These are phyloP conservation scores for Dryococelus australis DNA, from an alignment of 2,888 invertebrate genomes.

Conservation along the genomic window DNA sequence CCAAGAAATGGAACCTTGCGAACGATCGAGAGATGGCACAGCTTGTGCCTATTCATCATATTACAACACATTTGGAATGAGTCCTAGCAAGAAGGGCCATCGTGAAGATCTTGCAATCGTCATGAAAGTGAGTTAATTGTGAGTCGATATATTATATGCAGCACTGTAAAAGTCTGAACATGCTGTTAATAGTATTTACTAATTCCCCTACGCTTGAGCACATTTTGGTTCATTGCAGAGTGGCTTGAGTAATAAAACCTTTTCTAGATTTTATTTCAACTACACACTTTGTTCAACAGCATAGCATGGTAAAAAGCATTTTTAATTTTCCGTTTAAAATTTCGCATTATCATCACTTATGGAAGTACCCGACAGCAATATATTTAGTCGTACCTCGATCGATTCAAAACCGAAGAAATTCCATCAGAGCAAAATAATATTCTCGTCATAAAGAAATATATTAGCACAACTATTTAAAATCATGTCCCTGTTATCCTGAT, in stretches of 20 bases:
- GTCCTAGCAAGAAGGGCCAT: constrained; percentile 59
- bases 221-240: background rate
- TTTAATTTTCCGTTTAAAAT: too few species aligned
- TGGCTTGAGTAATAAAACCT: background rate
- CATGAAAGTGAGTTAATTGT: constrained; percentile 54
- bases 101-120: constrained; percentile 60
- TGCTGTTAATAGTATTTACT: background rate
- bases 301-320: too few species aligned
- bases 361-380: too few species aligned
- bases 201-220: background rate
- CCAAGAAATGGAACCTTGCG: constrained; percentile 56
- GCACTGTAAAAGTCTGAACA: background rate
- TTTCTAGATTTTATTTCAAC: background rate
- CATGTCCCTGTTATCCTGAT: too few species aligned
- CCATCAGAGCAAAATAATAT: too few species aligned
- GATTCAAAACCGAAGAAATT: too few species aligned
- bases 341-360: too few species aligned
- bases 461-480: too few species aligned
- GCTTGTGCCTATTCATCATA: constrained; percentile 62
- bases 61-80: constrained; percentile 59
- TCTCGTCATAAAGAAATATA: too few species aligned
- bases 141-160: background rate
- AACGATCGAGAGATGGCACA: constrained; percentile 60
- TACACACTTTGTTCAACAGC: background rate
- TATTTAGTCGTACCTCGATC: too few species aligned